phyloP scores from a whole-genome alignment of 2,888 invertebrate species.

The Rhingia rostrata region DNA sequence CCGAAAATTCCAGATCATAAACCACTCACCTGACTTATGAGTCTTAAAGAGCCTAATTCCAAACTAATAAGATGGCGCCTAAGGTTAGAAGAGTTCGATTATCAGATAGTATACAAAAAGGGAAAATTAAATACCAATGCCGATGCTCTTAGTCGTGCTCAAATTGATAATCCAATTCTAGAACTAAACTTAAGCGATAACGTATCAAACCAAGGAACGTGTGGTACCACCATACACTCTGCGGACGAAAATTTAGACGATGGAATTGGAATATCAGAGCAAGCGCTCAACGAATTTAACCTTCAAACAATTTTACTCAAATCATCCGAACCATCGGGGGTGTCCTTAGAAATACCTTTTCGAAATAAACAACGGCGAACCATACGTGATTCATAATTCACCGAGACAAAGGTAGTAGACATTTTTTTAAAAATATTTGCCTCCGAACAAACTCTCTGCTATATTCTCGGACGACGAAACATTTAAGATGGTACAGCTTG shows the following conservation, averaged over 20 bases:
- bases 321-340: slow-evolving; percentile 13
- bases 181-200: slow-evolving; percentile 26
- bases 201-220: slow-evolving; percentile 26
- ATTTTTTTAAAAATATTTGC: slow-evolving; percentile 44
- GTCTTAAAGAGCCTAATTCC: slow-evolving; percentile 42
- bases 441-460: slow-evolving; percentile 51
- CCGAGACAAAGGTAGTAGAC: slow-evolving; percentile 12
- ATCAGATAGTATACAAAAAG: slow-evolving; percentile 56
- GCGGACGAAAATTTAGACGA: slow-evolving; percentile 44
- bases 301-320: slow-evolving; percentile 39
- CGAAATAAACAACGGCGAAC: slow-evolving; percentile 52
- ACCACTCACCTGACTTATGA: slow-evolving; percentile 75
- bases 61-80: slow-evolving; percentile 55
- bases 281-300: slow-evolving; percentile 65
- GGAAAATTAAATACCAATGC: slow-evolving; percentile 7
- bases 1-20: slow-evolving; percentile 10
- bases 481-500: slow-evolving; percentile 43
- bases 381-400: slow-evolving; percentile 18
- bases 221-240: slow-evolving; percentile 30
- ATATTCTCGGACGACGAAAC: slow-evolving; percentile 33
- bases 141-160: slow-evolving; percentile 57
- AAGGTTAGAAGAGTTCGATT: slow-evolving; percentile 58
- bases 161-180: slow-evolving; percentile 13
- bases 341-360: slow-evolving; percentile 29
- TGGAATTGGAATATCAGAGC: slow-evolving; percentile 44